phyloP scores from a whole-genome alignment of 2,113 vertebrate genomes.

The Gallinago paraguaiae region DNA sequence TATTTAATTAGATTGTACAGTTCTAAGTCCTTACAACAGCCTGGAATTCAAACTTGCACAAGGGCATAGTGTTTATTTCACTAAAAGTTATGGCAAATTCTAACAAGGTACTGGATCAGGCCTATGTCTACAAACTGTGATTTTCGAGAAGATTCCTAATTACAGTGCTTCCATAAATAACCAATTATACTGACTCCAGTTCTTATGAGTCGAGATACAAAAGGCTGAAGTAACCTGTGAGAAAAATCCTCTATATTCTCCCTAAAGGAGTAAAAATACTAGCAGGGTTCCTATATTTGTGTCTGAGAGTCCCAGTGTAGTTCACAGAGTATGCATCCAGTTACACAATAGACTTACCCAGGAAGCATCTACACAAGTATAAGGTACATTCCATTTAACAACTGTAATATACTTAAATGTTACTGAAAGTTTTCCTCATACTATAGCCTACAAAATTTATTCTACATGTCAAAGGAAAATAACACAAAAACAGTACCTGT shows the following conservation, averaged over 20 bases:
- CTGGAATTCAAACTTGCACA: background rate
- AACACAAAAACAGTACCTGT: background rate
- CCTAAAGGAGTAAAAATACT: background rate
- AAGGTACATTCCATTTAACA: background rate
- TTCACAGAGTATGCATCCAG: background rate
- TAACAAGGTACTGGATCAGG: background rate
- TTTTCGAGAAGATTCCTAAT: background rate
- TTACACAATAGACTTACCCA: background rate
- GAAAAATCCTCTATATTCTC: background rate
- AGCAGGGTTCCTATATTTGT: background rate
- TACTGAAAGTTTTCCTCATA: background rate
- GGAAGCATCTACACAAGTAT: background rate
- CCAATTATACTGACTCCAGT: background rate
- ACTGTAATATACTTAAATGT: background rate
- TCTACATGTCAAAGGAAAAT: background rate
- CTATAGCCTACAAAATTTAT: background rate
- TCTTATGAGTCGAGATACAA: background rate
- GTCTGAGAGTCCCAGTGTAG: background rate
- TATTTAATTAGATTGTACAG: background rate
- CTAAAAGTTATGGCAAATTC: background rate
- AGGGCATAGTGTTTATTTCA: background rate
- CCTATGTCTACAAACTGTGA: background rate
- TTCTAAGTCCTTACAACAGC: background rate
- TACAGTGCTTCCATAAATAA: background rate
- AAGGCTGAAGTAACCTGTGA: background rate